These are phyloP conservation scores for Halcyon malimbica DNA, from an alignment of 2,113 vertebrate species.

Conservation along the genomic window DNA sequence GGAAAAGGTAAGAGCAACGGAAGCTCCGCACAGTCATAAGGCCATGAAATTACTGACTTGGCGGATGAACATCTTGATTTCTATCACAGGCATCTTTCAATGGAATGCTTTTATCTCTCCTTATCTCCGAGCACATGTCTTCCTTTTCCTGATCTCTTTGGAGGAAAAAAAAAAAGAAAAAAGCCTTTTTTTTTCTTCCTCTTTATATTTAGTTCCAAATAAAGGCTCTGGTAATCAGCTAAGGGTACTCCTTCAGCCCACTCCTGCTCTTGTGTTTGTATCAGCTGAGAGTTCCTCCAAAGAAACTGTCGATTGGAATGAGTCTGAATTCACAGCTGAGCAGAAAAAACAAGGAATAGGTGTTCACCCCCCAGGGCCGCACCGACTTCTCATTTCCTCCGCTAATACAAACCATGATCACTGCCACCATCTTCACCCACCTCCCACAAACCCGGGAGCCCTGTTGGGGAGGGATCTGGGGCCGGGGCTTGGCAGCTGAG, in stretches of 20 bases:
- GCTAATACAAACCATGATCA: neutral
- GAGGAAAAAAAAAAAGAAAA: neutral
- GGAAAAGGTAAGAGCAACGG: slow-evolving; percentile 41
- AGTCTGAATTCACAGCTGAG: neutral
- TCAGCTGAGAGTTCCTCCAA: neutral
- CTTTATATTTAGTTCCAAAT: neutral
- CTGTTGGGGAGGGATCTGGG: neutral
- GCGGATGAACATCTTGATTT: slow-evolving; percentile 48
- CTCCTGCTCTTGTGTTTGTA: neutral
- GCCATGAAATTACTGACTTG: slow-evolving; percentile 35
- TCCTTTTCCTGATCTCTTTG: slow-evolving; percentile 59
- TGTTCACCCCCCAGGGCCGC: neutral
- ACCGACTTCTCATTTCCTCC: neutral
- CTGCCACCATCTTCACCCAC: neutral
- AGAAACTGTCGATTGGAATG: neutral
- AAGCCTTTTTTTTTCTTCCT: neutral
- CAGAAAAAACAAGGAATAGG: fast-evolving
- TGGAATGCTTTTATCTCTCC: slow-evolving; percentile 63
- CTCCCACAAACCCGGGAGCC: neutral
- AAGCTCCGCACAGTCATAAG: neutral
- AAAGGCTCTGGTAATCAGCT: neutral
- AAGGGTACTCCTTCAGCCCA: neutral
- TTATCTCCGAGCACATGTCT: slow-evolving; percentile 63
- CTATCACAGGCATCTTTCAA: neutral
- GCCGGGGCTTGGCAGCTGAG: neutral